Conservation (phyloP, 1,140 invertebrate species). For the Panulirus ornatus region DNA sequence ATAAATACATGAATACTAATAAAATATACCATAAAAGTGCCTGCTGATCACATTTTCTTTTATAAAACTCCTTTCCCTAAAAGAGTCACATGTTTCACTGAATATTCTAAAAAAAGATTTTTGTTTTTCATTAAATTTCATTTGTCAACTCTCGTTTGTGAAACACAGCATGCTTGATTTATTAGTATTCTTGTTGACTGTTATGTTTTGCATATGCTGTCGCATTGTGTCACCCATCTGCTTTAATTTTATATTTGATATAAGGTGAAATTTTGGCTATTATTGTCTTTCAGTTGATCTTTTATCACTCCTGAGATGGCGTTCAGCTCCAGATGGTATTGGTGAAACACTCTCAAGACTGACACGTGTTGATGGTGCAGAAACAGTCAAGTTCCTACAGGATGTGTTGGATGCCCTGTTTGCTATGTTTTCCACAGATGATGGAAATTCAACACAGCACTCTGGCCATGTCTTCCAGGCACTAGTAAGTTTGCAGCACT, state of each 20-base stretch:
- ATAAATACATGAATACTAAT: no score
- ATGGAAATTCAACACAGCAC: conserved; percentile 89
- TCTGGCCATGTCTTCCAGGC: conserved; percentile 89
- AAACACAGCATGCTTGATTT: no score
- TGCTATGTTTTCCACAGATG: conserved; percentile 95
- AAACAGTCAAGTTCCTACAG: conserved; percentile 97
- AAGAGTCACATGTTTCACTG: not conserved
- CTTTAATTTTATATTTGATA: no score
- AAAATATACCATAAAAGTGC: no score
- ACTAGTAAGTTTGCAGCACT: conserved; percentile 82
- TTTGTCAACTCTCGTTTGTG: no score
- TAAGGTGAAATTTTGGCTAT: no score
- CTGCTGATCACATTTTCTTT: no score
- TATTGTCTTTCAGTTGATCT: conserved; percentile 86
- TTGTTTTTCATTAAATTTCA: not conserved
- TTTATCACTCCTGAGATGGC: conserved; percentile 93
- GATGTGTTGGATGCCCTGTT: conserved; percentile 97
- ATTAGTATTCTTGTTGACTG: no score
- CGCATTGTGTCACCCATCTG: no score
- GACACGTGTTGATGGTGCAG: conserved; percentile 89
- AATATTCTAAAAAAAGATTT: not conserved
- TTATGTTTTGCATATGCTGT: no score
- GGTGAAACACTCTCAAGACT: conserved; percentile 90
- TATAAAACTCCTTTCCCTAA: no score
- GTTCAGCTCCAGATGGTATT: conserved; percentile 90